Percentiles rank a stretch among this genome's conserved stretches.
phyloP scores from a whole-genome alignment of 2,888 invertebrate genomes.

The Athalia cordata region DNA sequence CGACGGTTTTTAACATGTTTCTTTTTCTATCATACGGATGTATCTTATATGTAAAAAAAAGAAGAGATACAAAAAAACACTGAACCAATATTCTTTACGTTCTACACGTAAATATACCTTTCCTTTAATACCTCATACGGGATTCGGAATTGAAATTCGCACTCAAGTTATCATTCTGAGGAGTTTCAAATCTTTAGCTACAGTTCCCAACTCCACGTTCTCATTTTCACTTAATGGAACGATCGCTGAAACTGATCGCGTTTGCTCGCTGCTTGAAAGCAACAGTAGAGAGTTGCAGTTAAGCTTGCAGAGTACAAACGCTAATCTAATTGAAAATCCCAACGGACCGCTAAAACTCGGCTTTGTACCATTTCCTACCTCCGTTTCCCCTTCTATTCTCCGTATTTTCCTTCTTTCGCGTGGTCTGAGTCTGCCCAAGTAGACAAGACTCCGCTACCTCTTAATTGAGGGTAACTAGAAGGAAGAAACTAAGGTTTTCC shows the following conservation, averaged over 20 bases:
- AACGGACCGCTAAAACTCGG: constrained; percentile 18
- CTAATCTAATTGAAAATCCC: constrained; percentile 41
- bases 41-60: too few relatives aligned
- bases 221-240: constrained; percentile 36
- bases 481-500: constrained; percentile 15
- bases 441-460: constrained; percentile 28
- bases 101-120: too few relatives aligned
- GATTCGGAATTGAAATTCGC: not conserved
- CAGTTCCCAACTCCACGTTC: not conserved
- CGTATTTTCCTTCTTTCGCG: not conserved
- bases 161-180: not conserved
- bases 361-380: not conserved
- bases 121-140: too few relatives aligned
- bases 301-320: constrained; percentile 33
- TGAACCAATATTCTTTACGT: too few relatives aligned
- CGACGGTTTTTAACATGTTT: not conserved
- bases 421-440: constrained; percentile 13
- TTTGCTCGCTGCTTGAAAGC: constrained; percentile 40
- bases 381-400: constrained; percentile 5
- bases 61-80: too few relatives aligned
- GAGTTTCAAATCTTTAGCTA: constrained; percentile 1
- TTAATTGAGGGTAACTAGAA: constrained; percentile 30
- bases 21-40: too few relatives aligned
- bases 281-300: constrained; percentile 35
- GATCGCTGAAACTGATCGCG: constrained; percentile 1